Percentiles rank a stretch among this genome's conserved stretches.
Evolutionary conservation across 2,888 invertebrate species (phyloP).

Genomic region (Lamellibrachia columna): DNA sequence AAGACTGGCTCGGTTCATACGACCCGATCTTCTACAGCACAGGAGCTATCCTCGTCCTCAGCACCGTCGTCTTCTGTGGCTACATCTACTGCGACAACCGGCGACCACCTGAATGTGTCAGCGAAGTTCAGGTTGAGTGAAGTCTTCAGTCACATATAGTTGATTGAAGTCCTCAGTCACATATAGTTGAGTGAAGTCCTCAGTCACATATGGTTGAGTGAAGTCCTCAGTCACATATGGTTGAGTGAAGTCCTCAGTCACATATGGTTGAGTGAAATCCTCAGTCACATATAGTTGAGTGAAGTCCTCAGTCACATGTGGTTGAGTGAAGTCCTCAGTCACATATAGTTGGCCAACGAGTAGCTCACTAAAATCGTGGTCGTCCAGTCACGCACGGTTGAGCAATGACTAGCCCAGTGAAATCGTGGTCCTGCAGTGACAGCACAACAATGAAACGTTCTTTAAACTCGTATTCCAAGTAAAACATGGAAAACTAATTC

Average conservation of each 20-base stretch:
- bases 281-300: background rate
- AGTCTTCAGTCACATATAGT: background rate
- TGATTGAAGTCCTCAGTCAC: background rate
- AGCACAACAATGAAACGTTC: background rate
- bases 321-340: background rate
- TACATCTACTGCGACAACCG: constrained; percentile 23
- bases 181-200: background rate
- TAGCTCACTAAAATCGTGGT: background rate
- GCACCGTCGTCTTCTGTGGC: constrained; percentile 6
- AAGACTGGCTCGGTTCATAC: constrained; percentile 18
- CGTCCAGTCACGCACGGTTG: background rate
- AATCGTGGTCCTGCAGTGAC: background rate
- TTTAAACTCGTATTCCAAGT: background rate
- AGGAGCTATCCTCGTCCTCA: background rate
- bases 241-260: background rate
- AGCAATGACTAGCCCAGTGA: background rate
- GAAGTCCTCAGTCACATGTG: background rate
- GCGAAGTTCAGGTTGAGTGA: background rate
- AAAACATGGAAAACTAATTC: background rate
- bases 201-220: background rate
- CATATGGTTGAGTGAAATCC: background rate
- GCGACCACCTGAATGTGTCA: background rate
- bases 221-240: background rate
- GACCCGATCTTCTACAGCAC: background rate
- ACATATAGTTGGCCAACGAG: background rate